Base-by-base conservation (phyloP, 2,888 invertebrate species). In the Iphiclides podalirius region DNA sequence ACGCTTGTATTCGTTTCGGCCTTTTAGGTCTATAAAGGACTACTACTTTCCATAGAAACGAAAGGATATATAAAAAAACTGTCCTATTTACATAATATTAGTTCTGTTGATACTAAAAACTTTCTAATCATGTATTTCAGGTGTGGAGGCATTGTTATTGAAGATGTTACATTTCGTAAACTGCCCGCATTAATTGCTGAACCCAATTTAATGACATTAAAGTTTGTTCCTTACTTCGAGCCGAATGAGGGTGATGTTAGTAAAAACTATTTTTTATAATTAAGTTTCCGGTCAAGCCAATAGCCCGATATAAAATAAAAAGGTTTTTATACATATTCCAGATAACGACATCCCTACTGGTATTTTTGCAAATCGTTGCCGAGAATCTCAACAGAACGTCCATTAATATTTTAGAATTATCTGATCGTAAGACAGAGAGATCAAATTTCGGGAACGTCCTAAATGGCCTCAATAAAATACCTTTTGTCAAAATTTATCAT, bases 311-410 rank as follows among this genome's bases (percentile, higher is more conserved):
- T n/a, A n/a, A n/a, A n/a, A n/a, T n/a, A n/a, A n/a, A n/a, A n/a
- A n/a, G n/a, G n/a, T n/a, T n/a, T n/a, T 28, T 28, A n/a, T 28
- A 6, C n/a, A 6, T 28, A 28, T 58, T 60, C 31, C 57, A 72
- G 71, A 44, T 63, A 15, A 35, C 47, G 17, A 54, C 60, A 3
- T 56, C 60, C 1, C n/a, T 68, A 1, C 53, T 59, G 41, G 39
- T 61, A 0, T 64, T 54, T 37, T 15, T 69, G 14, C 73, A 73
- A 70, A 64, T 67, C 8, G 60, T 70, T 4, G 58, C 61, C 17
- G 70, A 72, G 54, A 72, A 71, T 52, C 37, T 66, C 1, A 63
- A 61, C 26, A 67, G 63, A 46, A 52, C 55, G 1, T 31, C 44
- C 0, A 53, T 69, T 2, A 64, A 62, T 23, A 52, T 70, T 1